Percentiles rank a stretch among this genome's conserved stretches.
phyloP scores from a whole-genome alignment of 1,140 invertebrate genomes.

The Plutomurus gul region DNA sequence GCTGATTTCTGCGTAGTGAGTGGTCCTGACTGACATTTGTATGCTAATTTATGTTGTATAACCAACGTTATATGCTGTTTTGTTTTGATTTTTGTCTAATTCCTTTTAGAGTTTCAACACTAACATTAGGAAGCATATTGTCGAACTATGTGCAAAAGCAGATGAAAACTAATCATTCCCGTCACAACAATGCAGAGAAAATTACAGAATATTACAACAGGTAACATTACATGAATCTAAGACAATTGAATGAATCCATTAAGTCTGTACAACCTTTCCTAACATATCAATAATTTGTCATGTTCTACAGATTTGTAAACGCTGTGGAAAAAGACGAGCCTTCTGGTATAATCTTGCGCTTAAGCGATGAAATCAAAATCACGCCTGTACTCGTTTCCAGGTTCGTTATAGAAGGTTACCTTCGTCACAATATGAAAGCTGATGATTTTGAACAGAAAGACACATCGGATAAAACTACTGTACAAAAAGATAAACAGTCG shows the following conservation, averaged over 20 bases:
- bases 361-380: conserved; percentile 63
- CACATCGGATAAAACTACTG: neutral
- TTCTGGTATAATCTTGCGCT: conserved; percentile 64
- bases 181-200: conserved; percentile 45
- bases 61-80: too few relatives aligned
- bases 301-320: conserved; percentile 52
- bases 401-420: conserved; percentile 68
- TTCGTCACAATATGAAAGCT: neutral
- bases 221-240: too few relatives aligned
- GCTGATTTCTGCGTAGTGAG: too few relatives aligned
- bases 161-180: conserved; percentile 48
- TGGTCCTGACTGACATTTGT: too few relatives aligned
- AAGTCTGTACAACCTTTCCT: neutral
- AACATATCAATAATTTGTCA: neutral
- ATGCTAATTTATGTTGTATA: too few relatives aligned
- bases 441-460: conserved; percentile 33
- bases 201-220: conserved; percentile 44
- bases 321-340: conserved; percentile 55
- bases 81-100: neutral
- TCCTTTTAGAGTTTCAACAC: conserved; percentile 40
- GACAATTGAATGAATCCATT: neutral
- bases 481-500: neutral
- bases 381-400: conserved; percentile 69
- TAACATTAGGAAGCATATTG: conserved; percentile 52
- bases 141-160: conserved; percentile 46